phyloP scores from a whole-genome alignment of 1,140 invertebrate genomes.

The Apocrypta bakeri region DNA sequence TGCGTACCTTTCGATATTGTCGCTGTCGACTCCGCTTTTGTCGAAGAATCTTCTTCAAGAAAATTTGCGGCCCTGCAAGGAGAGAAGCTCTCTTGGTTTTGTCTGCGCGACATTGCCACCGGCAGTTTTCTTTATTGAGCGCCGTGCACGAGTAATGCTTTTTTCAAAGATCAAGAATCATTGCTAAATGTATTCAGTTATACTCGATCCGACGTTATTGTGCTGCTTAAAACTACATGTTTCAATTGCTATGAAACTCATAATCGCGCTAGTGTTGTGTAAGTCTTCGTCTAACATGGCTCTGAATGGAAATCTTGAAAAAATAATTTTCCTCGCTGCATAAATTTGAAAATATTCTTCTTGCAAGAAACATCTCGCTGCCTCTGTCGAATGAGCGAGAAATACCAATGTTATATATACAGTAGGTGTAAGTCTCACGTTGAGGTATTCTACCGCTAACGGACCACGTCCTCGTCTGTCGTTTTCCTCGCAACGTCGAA shows the following conservation, averaged over 20 bases:
- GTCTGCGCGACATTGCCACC: too few relatives aligned
- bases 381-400: neutral
- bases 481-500: neutral
- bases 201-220: too few relatives aligned
- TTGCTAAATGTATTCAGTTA: too few relatives aligned
- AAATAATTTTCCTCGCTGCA: neutral
- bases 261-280: too few relatives aligned
- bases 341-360: conserved; percentile 24
- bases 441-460: too few relatives aligned
- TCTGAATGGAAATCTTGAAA: too few relatives aligned
- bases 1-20: conserved; percentile 15
- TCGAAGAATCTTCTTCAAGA: neutral
- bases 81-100: too few relatives aligned
- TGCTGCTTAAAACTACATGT: too few relatives aligned
- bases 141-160: neutral
- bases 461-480: neutral
- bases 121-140: neutral
- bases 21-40: neutral
- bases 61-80: neutral
- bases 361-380: neutral
- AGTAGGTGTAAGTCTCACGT: too few relatives aligned
- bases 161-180: neutral
- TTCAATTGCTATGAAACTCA: too few relatives aligned
- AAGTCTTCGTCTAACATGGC: too few relatives aligned
- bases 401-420: neutral